Evolutionary conservation across 1,140 invertebrate genomes (phyloP).

Genomic region (Cotesia glomerata): DNA sequence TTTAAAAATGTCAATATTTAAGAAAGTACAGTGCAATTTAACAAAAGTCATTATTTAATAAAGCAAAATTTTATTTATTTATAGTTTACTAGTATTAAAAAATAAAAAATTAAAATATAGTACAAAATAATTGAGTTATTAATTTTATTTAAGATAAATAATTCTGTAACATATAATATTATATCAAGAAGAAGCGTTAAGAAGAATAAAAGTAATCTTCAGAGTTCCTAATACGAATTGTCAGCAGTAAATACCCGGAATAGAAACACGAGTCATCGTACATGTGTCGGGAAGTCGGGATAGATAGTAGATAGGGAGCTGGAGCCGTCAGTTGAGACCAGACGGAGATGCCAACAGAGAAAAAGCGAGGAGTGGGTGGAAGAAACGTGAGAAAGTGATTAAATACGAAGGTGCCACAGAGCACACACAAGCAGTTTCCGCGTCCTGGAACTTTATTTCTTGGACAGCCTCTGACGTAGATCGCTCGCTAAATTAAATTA

Average conservation of each 20-base stretch:
- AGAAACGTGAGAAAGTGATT: slow-evolving; percentile 5
- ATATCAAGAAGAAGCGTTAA: neutral
- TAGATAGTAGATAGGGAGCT: neutral
- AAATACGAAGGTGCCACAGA: neutral
- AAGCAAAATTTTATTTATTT: too few species aligned
- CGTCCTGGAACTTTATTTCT: slow-evolving; percentile 1
- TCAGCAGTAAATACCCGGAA: neutral
- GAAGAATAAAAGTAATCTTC: neutral
- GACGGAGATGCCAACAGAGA: too few species aligned
- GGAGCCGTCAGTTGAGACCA: too few species aligned
- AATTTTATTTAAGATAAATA: too few species aligned
- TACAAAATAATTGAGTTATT: too few species aligned
- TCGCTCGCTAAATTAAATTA: neutral
- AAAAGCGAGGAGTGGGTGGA: neutral
- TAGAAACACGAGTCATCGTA: neutral
- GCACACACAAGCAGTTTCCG: neutral
- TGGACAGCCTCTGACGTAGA: neutral
- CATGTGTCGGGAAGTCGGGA: neutral
- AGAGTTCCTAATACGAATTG: slow-evolving; percentile 2
- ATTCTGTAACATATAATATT: too few species aligned
- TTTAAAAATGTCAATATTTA: too few species aligned
- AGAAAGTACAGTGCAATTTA: too few species aligned
- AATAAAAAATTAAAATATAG: too few species aligned
- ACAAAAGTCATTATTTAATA: too few species aligned
- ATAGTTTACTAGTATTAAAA: too few species aligned